Percentiles rank a stretch among this genome's conserved stretches.
phyloP scores from a whole-genome alignment of 2,797 vertebrate genomes.

The Argya squamiceps region DNA sequence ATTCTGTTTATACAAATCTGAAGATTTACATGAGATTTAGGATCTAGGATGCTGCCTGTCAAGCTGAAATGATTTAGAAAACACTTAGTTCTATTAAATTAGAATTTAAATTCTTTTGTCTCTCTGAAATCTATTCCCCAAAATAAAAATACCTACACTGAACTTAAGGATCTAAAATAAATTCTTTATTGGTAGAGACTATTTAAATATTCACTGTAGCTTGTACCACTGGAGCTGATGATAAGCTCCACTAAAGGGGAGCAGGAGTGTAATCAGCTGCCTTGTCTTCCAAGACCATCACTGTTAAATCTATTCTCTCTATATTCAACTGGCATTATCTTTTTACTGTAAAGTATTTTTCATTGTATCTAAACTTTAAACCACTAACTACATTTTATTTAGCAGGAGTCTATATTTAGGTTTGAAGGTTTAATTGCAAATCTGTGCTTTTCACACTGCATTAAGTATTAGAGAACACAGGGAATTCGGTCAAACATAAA shows the following conservation, averaged over 20 bases:
- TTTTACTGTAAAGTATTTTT: not conserved
- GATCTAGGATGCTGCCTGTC: not conserved
- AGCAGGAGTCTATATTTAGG: not conserved
- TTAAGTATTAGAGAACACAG: not conserved
- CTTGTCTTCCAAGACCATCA: not conserved
- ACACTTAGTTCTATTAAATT: not conserved
- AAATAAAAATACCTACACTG: not conserved
- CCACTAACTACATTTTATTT: not conserved
- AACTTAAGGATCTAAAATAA: not conserved
- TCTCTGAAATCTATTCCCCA: not conserved
- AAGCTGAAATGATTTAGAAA: not conserved
- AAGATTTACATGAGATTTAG: not conserved
- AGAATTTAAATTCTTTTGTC: not conserved
- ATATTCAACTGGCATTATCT: not conserved
- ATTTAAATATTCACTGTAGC: not conserved
- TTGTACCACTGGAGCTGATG: not conserved
- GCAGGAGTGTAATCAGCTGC: not conserved
- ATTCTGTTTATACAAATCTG: not conserved
- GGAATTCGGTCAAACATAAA: not conserved
- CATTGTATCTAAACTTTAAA: not conserved
- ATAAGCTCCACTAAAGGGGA: not conserved
- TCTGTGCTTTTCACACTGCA: fast-evolving
- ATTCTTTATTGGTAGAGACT: not conserved
- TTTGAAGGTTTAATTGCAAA: not conserved
- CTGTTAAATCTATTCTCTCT: not conserved